These are phyloP conservation scores for Protobothrops flavoviridis DNA, from an alignment of 2,113 vertebrate species.

Conservation along the genomic window DNA sequence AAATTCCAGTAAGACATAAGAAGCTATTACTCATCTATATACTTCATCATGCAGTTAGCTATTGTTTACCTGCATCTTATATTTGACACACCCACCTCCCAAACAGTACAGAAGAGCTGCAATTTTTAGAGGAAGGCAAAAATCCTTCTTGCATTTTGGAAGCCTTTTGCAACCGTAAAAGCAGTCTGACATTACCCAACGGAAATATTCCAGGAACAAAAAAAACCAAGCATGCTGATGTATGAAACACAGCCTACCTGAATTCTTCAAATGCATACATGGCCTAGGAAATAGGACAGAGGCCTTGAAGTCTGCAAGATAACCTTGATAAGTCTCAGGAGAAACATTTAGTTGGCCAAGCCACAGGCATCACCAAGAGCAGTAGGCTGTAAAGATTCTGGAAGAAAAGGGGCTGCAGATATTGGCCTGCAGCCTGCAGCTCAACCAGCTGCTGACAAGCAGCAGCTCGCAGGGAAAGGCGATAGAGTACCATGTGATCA, in stretches of 20 bases:
- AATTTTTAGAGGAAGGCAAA: constrained; percentile 56
- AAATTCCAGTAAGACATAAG: constrained; percentile 51
- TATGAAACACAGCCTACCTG: constrained; percentile 76
- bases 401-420: constrained; percentile 75
- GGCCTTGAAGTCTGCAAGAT: constrained; percentile 61
- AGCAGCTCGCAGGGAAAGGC: constrained; percentile 75
- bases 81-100: constrained; percentile 49
- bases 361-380: constrained; percentile 66
- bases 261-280: constrained; percentile 87
- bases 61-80: constrained; percentile 40
- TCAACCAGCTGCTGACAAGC: constrained; percentile 79
- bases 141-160: constrained; percentile 54
- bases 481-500: constrained; percentile 84
- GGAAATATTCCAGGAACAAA: constrained; percentile 74
- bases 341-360: constrained; percentile 73
- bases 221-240: constrained; percentile 62
- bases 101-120: constrained; percentile 38
- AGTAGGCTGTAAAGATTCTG: constrained; percentile 69
- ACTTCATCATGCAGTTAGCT: constrained; percentile 59
- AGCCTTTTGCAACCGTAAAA: constrained; percentile 48
- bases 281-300: constrained; percentile 70
- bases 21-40: constrained; percentile 63
- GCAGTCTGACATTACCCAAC: constrained; percentile 75
- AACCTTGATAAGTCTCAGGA: constrained; percentile 62
- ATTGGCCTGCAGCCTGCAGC: constrained; percentile 79